Evolutionary conservation across 2,888 invertebrate genomes (phyloP).

Genomic region (Drosophila picticornis): DNA sequence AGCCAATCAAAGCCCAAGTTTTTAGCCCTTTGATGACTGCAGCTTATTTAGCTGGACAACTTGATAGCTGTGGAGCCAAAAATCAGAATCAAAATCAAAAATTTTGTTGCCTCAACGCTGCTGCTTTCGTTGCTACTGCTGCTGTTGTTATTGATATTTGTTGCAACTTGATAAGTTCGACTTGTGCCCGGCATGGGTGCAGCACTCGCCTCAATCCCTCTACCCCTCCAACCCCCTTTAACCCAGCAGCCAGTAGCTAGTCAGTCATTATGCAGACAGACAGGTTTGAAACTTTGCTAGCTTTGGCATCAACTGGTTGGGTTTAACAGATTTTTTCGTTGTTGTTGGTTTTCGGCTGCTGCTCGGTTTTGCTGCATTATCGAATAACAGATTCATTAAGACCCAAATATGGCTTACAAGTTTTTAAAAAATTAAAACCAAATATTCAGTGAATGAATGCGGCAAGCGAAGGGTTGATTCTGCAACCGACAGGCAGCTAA

Average conservation of each 20-base stretch:
- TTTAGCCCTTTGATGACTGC: not conserved
- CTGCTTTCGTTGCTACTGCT: slow-evolving; percentile 8
- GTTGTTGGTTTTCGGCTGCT: not conserved
- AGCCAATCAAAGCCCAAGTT: not conserved
- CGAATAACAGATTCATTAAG: slow-evolving; percentile 81
- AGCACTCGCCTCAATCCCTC: not conserved
- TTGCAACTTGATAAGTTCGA: slow-evolving; percentile 65
- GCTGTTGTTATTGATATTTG: slow-evolving; percentile 28
- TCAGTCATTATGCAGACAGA: slow-evolving; percentile 56
- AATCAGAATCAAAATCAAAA: slow-evolving; percentile 32
- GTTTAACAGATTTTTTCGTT: slow-evolving; percentile 1
- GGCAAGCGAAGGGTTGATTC: not conserved
- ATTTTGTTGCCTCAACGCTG: slow-evolving; percentile 7
- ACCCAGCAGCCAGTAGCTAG: slow-evolving; percentile 1
- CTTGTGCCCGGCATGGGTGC: slow-evolving; percentile 41
- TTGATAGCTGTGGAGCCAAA: slow-evolving; percentile 4
- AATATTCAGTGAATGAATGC: slow-evolving; percentile 11
- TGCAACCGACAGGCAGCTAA: not conserved
- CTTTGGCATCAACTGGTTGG: slow-evolving; percentile 55
- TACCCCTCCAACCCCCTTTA: not conserved
- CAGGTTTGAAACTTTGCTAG: slow-evolving; percentile 68
- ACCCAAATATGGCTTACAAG: slow-evolving; percentile 61
- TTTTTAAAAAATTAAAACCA: slow-evolving; percentile 18
- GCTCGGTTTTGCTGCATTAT: slow-evolving; percentile 57
- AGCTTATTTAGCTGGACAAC: slow-evolving; percentile 8